These are phyloP conservation scores for Ciona savignyi DNA, from an alignment of 23 tunicate species.

Conservation along the genomic window DNA sequence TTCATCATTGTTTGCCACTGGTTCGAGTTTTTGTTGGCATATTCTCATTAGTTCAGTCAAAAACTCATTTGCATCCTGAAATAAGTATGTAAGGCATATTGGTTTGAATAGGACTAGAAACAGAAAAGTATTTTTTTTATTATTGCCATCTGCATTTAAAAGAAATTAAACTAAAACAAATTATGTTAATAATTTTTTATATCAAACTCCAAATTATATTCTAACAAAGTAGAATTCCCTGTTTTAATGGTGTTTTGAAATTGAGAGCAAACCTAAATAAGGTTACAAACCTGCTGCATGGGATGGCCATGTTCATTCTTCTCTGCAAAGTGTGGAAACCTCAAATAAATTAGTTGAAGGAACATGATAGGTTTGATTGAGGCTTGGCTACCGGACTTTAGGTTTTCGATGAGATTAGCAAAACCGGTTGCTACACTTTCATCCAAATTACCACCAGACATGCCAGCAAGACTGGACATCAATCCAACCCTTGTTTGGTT, in stretches of 20 bases:
- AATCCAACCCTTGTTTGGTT: conserved; percentile 8
- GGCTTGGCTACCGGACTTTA: conserved; percentile 46
- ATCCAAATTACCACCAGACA: conserved; percentile 15
- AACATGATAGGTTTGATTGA: conserved; percentile 71
- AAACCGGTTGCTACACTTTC: conserved; percentile 50
- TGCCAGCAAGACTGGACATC: conserved; percentile 24
- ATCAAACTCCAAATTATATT: too few species aligned
- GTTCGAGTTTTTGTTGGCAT: conserved; percentile 57
- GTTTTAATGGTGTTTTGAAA: too few species aligned
- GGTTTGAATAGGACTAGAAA: too few species aligned
- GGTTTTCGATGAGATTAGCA: conserved; percentile 24
- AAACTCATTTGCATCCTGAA: conserved; percentile 95
- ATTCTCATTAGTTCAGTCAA: conserved; percentile 80
- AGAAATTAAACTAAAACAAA: too few species aligned
- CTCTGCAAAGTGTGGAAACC: conserved; percentile 90
- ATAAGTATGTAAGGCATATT: not conserved
- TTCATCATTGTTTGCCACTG: not conserved
- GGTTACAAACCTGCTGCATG: conserved; percentile 73
- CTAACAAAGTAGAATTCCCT: too few species aligned
- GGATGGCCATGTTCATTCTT: conserved; percentile 79
- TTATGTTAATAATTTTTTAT: too few species aligned
- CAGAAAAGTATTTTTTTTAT: too few species aligned
- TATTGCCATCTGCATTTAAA: too few species aligned
- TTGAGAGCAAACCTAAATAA: not conserved
- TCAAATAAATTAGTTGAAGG: conserved; percentile 58